phyloP scores from a whole-genome alignment of 2,113 vertebrate species.

The Pseudolaguvia tuberculata region DNA sequence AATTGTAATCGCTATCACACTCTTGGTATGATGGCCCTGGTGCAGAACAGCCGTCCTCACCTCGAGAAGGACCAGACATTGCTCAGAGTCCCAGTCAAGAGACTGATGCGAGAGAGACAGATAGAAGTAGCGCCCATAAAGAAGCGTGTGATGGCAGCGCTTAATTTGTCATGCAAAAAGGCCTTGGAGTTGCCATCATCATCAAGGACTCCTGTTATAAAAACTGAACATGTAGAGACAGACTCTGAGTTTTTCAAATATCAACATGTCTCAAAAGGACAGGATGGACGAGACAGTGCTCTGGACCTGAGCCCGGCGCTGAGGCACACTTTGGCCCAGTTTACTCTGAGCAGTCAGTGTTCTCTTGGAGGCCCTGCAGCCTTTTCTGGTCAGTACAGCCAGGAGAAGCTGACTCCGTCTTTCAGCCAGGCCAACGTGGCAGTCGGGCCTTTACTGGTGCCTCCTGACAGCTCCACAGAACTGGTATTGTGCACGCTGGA shows the following conservation, averaged over 20 bases:
- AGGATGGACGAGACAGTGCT: conserved; percentile 59
- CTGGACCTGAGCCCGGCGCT: conserved; percentile 80
- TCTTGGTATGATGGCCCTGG: conserved; percentile 65
- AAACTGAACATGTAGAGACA: conserved; percentile 75
- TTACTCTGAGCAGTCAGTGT: conserved; percentile 83
- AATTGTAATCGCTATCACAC: conserved; percentile 13
- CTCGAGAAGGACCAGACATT: conserved; percentile 36
- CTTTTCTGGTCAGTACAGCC: conserved; percentile 78
- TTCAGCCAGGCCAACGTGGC: conserved; percentile 70
- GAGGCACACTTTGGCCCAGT: conserved; percentile 83
- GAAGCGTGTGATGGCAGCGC: conserved; percentile 73
- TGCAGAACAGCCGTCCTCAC: conserved; percentile 58
- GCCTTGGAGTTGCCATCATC: conserved; percentile 36
- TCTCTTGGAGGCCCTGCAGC: conserved; percentile 82
- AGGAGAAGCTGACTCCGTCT: conserved; percentile 75
- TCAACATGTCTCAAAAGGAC: conserved; percentile 58
- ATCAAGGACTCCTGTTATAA: conserved; percentile 68
- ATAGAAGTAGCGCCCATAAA: conserved; percentile 69
- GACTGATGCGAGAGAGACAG: conserved; percentile 66
- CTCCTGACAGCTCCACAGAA: conserved; percentile 81
- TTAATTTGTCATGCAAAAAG: conserved; percentile 58
- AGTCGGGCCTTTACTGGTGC: conserved; percentile 72
- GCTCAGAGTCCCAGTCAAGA: conserved; percentile 54
- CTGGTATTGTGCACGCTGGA: conserved; percentile 78
- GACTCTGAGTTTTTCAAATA: conserved; percentile 27